A percentile compares a stretch with the other conserved stretches of the same genome.
Evolutionary conservation across 2,113 vertebrate species (phyloP).

Genomic region (Lophotis ruficrista): DNA sequence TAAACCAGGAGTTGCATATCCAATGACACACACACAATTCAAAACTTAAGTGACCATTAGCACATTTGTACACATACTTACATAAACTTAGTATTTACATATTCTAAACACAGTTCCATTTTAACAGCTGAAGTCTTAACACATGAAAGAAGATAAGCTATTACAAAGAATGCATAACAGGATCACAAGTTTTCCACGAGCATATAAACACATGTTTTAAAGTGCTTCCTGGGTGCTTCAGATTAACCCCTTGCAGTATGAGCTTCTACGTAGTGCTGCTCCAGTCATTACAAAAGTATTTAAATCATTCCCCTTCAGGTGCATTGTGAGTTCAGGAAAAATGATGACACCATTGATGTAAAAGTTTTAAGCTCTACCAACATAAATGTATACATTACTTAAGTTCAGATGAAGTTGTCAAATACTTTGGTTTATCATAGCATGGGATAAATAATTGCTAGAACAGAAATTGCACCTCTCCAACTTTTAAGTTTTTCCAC

Average conservation of each 20-base stretch:
- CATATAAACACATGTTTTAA: slow-evolving; percentile 69
- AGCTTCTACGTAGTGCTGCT: slow-evolving; percentile 52
- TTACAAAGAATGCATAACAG: slow-evolving; percentile 71
- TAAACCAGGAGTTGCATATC: slow-evolving; percentile 73
- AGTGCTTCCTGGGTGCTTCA: slow-evolving; percentile 78
- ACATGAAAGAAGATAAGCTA: slow-evolving; percentile 70
- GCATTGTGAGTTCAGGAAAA: slow-evolving; percentile 64
- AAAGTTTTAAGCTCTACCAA: slow-evolving; percentile 61
- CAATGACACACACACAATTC: slow-evolving; percentile 62
- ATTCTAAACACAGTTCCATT: slow-evolving; percentile 73
- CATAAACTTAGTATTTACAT: slow-evolving; percentile 72
- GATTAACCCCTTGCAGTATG: slow-evolving; percentile 56
- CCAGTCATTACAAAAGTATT: slow-evolving; percentile 59
- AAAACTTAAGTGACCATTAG: slow-evolving; percentile 70
- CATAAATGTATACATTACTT: slow-evolving; percentile 59
- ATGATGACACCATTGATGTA: slow-evolving; percentile 9
- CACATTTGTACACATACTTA: slow-evolving; percentile 74
- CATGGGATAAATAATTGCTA: slow-evolving; percentile 61
- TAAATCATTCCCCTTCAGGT: slow-evolving; percentile 57
- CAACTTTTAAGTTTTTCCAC: slow-evolving; percentile 10
- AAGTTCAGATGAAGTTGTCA: slow-evolving; percentile 71
- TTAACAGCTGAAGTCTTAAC: slow-evolving; percentile 71
- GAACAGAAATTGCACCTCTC: slow-evolving; percentile 63
- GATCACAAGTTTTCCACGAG: slow-evolving; percentile 71
- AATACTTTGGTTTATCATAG: slow-evolving; percentile 76